Conservation (phyloP, 2,888 invertebrate genomes). For the Liposcelis brunnea region DNA sequence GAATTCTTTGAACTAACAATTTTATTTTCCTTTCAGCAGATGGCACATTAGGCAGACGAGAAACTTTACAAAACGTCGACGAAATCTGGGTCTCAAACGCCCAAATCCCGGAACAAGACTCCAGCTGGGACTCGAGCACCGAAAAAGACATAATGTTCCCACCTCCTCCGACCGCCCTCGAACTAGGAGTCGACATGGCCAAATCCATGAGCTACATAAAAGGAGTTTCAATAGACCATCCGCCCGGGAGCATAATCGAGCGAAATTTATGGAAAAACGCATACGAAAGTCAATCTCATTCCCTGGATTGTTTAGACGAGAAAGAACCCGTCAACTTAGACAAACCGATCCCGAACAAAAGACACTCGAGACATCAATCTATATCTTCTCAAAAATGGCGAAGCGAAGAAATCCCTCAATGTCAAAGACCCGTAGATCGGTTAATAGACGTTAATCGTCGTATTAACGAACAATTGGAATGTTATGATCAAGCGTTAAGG, state of each 20-base stretch:
- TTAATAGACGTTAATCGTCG: conserved; percentile 16
- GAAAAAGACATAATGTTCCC: conserved; percentile 15
- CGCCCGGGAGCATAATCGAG: conserved; percentile 15
- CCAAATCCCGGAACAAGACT: not conserved
- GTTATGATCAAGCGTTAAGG: conserved; percentile 21
- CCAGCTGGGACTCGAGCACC: conserved; percentile 11
- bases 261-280: conserved; percentile 13
- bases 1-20: too few relatives aligned
- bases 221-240: conserved; percentile 11
- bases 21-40: too few relatives aligned
- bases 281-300: conserved; percentile 17
- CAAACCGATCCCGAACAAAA: conserved; percentile 13
- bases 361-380: conserved; percentile 19
- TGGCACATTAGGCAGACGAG: conserved; percentile 19
- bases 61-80: conserved; percentile 19
- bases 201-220: not conserved
- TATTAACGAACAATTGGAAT: conserved; percentile 20
- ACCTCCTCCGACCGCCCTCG: conserved; percentile 13
- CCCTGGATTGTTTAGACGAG: conserved; percentile 18
- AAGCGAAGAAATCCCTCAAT: conserved; percentile 14
- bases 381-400: conserved; percentile 16
- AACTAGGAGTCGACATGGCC: conserved; percentile 5
- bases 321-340: not conserved
- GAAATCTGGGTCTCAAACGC: conserved; percentile 21
- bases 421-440: conserved; percentile 11